Percentiles rank a stretch among this genome's conserved stretches.
phyloP scores from a whole-genome alignment of 2,888 invertebrate genomes.

The Tortrix viridana region DNA sequence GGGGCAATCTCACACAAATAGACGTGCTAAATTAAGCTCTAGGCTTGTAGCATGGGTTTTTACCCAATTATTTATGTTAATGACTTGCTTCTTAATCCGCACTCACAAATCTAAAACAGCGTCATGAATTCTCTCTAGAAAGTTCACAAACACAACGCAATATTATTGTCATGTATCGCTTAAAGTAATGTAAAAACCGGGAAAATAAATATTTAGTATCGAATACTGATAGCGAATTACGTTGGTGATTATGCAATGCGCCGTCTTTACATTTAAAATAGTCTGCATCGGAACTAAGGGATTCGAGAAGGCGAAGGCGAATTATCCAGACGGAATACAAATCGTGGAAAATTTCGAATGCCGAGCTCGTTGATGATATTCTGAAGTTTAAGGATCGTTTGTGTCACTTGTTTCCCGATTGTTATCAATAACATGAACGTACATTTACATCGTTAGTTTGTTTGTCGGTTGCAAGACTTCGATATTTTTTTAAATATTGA shows the following conservation, averaged over 20 bases:
- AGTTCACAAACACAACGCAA: conserved; percentile 45
- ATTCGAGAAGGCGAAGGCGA: conserved; percentile 64
- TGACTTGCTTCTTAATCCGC: background rate
- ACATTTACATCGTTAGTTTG: conserved; percentile 18
- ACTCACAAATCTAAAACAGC: background rate
- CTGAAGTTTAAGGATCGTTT: conserved; percentile 52
- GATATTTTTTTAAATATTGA: conserved; percentile 2
- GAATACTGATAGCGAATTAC: conserved; percentile 79
- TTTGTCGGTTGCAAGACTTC: background rate
- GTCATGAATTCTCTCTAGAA: conserved; percentile 14
- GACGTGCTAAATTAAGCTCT: no score
- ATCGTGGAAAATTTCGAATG: conserved; percentile 78
- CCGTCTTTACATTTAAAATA: conserved; percentile 80
- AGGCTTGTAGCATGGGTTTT: no score
- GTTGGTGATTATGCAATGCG: conserved; percentile 80
- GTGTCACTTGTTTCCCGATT: conserved; percentile 40
- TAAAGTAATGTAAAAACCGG: conserved; percentile 65
- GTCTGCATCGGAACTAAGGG: conserved; percentile 77
- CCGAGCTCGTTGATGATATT: conserved; percentile 64
- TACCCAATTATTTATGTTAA: conserved; percentile 4
- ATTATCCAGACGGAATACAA: conserved; percentile 79
- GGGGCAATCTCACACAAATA: no score
- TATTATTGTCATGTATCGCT: conserved; percentile 59
- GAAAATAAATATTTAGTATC: conserved; percentile 77
- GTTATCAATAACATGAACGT: conserved; percentile 32